Evolutionary conservation across 2,888 invertebrate genomes (phyloP).

Genomic region (Tenthredo scrophulariae): DNA sequence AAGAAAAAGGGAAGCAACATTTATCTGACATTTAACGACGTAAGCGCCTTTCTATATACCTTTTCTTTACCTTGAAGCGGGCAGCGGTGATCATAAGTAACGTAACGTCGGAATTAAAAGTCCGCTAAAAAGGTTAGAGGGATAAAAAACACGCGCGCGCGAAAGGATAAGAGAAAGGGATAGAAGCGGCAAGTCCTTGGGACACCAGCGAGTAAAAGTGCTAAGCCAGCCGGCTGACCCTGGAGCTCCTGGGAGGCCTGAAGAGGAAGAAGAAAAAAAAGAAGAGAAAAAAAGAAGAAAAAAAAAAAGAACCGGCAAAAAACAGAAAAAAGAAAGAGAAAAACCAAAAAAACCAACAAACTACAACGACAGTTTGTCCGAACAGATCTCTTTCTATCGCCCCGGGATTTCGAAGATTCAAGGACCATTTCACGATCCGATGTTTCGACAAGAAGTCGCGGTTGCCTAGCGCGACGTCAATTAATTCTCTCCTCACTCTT

Average conservation of each 20-base stretch:
- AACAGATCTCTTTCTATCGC: slow-evolving; percentile 38
- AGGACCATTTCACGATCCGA: slow-evolving; percentile 43
- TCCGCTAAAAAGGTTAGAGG: slow-evolving; percentile 74
- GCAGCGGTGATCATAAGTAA: slow-evolving; percentile 55
- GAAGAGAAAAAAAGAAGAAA: slow-evolving; percentile 19
- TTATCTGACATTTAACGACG: slow-evolving; percentile 46
- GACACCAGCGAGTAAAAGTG: slow-evolving; percentile 76
- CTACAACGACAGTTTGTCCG: slow-evolving; percentile 51
- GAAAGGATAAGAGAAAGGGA: slow-evolving; percentile 78
- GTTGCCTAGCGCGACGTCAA: not conserved
- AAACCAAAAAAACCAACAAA: slow-evolving; percentile 54
- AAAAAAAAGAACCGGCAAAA: slow-evolving; percentile 36
- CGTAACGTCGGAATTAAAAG: slow-evolving; percentile 69
- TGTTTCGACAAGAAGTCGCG: slow-evolving; percentile 4
- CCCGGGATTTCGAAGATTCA: slow-evolving; percentile 15
- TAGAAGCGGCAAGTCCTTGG: slow-evolving; percentile 76
- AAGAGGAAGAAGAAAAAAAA: slow-evolving; percentile 42
- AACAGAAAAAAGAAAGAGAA: slow-evolving; percentile 37
- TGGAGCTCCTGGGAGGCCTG: slow-evolving; percentile 66
- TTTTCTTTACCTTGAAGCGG: slow-evolving; percentile 54
- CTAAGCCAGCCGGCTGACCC: slow-evolving; percentile 77
- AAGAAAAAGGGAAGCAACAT: slow-evolving; percentile 40
- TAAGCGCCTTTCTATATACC: slow-evolving; percentile 53
- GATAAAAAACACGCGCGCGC: slow-evolving; percentile 72
- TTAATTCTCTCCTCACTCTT: not conserved